phyloP scores from a whole-genome alignment of 2,113 vertebrate species.

The Smithornis capensis region DNA sequence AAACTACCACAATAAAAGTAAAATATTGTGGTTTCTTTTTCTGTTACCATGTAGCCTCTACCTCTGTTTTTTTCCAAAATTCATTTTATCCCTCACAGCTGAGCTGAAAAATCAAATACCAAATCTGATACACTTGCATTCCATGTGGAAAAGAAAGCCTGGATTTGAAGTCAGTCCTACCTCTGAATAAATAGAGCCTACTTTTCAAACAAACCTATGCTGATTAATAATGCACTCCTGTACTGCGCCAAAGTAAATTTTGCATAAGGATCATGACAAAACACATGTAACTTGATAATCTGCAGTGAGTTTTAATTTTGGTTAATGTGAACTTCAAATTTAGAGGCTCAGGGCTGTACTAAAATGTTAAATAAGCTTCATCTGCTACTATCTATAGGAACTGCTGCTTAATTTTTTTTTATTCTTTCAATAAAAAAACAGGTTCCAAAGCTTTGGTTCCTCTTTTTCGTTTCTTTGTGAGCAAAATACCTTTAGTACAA shows the following conservation, averaged over 20 bases:
- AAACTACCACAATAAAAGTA: not conserved
- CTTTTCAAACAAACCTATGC: slow-evolving; percentile 43
- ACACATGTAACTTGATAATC: not conserved
- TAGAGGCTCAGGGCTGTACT: not conserved
- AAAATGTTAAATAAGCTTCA: not conserved
- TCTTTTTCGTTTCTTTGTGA: not conserved
- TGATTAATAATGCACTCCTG: slow-evolving; percentile 42
- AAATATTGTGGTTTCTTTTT: not conserved
- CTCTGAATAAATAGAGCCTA: slow-evolving; percentile 32
- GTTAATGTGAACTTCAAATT: not conserved
- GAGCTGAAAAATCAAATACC: slow-evolving; percentile 42
- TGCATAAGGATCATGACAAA: not conserved
- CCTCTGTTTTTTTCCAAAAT: not conserved
- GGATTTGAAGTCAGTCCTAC: slow-evolving; percentile 24
- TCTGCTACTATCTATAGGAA: not conserved
- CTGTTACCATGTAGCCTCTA: not conserved
- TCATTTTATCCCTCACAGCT: slow-evolving; percentile 2
- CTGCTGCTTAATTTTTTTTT: not conserved
- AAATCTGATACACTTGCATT: not conserved
- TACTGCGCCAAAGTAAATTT: slow-evolving; percentile 32
- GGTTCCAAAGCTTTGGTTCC: not conserved
- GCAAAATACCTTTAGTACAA: not conserved
- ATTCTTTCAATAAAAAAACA: not conserved
- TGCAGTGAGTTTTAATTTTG: slow-evolving; percentile 2
- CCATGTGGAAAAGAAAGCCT: slow-evolving; percentile 28